These are phyloP conservation scores for Prosopocoilus inquinatus DNA, from an alignment of 2,888 invertebrate genomes.

Conservation along the genomic window DNA sequence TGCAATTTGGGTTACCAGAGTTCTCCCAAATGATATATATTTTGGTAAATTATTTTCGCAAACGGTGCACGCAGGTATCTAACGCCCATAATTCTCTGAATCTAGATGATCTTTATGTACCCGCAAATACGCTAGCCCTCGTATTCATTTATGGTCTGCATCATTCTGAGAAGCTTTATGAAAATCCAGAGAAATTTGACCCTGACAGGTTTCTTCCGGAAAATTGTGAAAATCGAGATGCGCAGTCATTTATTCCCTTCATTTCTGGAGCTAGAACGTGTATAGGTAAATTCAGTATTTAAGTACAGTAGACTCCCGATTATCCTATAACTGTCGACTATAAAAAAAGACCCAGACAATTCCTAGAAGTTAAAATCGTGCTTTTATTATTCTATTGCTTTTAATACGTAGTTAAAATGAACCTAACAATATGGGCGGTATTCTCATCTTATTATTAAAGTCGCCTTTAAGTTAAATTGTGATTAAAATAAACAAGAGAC, in stretches of 20 bases:
- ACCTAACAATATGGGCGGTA: too few relatives aligned
- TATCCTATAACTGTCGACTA: too few relatives aligned
- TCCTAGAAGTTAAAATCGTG: too few relatives aligned
- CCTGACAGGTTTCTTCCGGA: slow-evolving; percentile 21
- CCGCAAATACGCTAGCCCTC: neutral
- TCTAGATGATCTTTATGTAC: slow-evolving; percentile 1
- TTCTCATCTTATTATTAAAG: too few relatives aligned
- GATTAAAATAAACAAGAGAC: too few relatives aligned
- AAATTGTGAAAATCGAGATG: slow-evolving; percentile 1
- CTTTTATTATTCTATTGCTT: too few relatives aligned
- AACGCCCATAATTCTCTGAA: too few relatives aligned
- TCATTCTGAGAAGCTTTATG: slow-evolving; percentile 11
- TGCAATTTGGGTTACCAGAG: slow-evolving; percentile 5
- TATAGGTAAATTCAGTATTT: neutral
- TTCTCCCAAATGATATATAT: too few relatives aligned
- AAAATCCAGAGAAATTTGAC: slow-evolving; percentile 23
- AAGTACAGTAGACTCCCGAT: too few relatives aligned
- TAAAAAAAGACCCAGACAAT: too few relatives aligned
- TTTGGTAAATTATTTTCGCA: neutral
- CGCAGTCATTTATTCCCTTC: neutral
- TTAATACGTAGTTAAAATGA: too few relatives aligned
- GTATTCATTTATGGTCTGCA: slow-evolving; percentile 19
- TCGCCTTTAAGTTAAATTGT: too few relatives aligned
- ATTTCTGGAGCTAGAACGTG: neutral
- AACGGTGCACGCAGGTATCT: neutral